A percentile compares a stretch with the other conserved stretches of the same genome.
Conservation (phyloP, 2,113 vertebrate genomes). For the Morone chrysops region DNA sequence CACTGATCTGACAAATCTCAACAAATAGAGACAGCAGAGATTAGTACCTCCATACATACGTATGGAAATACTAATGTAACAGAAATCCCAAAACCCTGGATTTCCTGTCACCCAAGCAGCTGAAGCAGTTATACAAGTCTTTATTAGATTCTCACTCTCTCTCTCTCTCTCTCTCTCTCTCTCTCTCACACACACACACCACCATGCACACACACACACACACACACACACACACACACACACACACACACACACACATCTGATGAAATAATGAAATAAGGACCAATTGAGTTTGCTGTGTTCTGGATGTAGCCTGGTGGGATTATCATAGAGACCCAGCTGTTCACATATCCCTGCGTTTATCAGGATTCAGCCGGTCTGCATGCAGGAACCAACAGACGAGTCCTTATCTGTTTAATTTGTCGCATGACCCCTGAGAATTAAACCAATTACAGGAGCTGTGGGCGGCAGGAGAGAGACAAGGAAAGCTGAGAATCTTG, state of each 20-base stretch:
- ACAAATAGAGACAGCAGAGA: not conserved
- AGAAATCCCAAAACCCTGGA: not conserved
- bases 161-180: conserved; percentile 6
- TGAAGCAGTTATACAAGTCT: conserved; percentile 8
- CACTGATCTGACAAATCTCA: not conserved
- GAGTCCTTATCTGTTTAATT: conserved; percentile 80
- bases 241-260: conserved; percentile 38
- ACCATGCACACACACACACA: conserved; percentile 43
- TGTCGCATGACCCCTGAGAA: conserved; percentile 78
- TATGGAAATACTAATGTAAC: not conserved
- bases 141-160: conserved; percentile 52
- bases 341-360: conserved; percentile 65
- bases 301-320: conserved; percentile 55
- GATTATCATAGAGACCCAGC: conserved; percentile 68
- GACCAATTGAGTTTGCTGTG: conserved; percentile 77
- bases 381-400: conserved; percentile 72
- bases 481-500: conserved; percentile 26
- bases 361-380: conserved; percentile 63
- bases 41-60: not conserved
- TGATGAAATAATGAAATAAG: conserved; percentile 78
- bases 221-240: conserved; percentile 32
- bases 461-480: conserved; percentile 3
- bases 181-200: conserved; percentile 25
- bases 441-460: conserved; percentile 75
- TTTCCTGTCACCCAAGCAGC: conserved; percentile 18